Conservation (phyloP, 2,888 invertebrate genomes). For the Tetranychus truncatus region DNA sequence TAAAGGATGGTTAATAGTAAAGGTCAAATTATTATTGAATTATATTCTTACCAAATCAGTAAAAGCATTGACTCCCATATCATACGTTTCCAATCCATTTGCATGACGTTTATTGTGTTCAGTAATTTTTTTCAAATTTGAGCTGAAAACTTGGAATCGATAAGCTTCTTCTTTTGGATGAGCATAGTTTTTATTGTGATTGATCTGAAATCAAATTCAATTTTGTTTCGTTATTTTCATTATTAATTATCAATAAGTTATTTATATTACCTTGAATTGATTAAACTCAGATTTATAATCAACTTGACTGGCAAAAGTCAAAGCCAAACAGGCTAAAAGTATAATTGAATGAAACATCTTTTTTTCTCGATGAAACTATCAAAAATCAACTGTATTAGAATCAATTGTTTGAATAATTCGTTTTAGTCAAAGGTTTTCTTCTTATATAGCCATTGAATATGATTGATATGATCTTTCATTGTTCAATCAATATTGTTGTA, state of each 20-base stretch:
- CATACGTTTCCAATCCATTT: slow-evolving; percentile 3
- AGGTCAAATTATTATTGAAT: too few species aligned
- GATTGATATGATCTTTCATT: too few species aligned
- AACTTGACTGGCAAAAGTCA: not conserved
- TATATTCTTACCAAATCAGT: not conserved
- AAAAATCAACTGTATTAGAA: not conserved
- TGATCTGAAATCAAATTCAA: not conserved
- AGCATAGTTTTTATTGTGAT: slow-evolving; percentile 29
- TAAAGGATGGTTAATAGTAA: too few species aligned
- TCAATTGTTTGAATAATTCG: too few species aligned
- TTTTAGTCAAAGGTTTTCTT: too few species aligned
- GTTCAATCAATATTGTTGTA: too few species aligned
- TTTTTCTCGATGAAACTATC: not conserved
- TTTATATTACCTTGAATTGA: not conserved
- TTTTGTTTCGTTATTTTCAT: not conserved
- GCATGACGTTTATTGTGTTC: slow-evolving; percentile 8
- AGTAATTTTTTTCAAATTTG: slow-evolving; percentile 12
- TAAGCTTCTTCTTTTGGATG: slow-evolving; percentile 9
- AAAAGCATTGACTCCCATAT: slow-evolving; percentile 18
- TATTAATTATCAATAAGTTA: not conserved
- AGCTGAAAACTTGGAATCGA: slow-evolving; percentile 14
- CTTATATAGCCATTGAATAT: too few species aligned
- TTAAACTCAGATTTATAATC: not conserved
- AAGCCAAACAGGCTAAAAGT: not conserved
- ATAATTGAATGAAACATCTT: not conserved